Conservation (phyloP, 2,797 vertebrate genomes). For the Siniperca undulata region DNA sequence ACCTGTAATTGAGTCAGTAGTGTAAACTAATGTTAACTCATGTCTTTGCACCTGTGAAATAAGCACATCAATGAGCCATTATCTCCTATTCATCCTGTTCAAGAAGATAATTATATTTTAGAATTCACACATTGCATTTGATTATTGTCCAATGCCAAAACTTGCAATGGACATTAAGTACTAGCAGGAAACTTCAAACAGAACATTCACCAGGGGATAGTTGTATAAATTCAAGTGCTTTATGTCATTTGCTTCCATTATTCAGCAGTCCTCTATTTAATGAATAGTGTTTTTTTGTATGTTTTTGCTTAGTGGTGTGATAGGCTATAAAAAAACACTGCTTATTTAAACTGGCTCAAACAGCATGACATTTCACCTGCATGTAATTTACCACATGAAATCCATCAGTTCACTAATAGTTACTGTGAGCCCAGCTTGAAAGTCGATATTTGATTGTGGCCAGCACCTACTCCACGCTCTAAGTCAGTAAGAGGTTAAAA, state of each 20-base stretch:
- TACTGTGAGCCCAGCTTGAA: conserved; percentile 1
- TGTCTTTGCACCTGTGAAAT: conserved; percentile 50
- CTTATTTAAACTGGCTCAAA: conserved; percentile 4
- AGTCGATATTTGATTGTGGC: conserved; percentile 53
- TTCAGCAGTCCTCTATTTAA: neutral
- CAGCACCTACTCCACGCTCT: neutral
- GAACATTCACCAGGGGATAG: neutral
- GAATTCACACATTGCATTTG: conserved; percentile 8
- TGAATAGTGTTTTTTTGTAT: conserved; percentile 6
- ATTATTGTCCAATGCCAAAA: conserved; percentile 6
- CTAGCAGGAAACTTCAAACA: conserved; percentile 8
- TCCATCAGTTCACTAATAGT: conserved; percentile 31
- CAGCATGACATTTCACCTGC: conserved; percentile 19
- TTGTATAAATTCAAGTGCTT: neutral
- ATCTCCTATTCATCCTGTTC: conserved; percentile 60
- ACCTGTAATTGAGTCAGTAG: conserved; percentile 51
- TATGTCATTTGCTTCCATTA: neutral
- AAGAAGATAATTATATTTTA: conserved; percentile 30
- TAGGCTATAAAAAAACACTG: neutral
- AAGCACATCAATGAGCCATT: conserved; percentile 60
- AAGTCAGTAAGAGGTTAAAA: conserved; percentile 24
- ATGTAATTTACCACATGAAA: conserved; percentile 43
- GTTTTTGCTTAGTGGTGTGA: conserved; percentile 1
- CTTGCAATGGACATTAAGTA: conserved; percentile 4
- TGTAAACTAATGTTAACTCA: conserved; percentile 30